phyloP scores from a whole-genome alignment of 2,888 invertebrate genomes.

The Subacronicta megacephala region DNA sequence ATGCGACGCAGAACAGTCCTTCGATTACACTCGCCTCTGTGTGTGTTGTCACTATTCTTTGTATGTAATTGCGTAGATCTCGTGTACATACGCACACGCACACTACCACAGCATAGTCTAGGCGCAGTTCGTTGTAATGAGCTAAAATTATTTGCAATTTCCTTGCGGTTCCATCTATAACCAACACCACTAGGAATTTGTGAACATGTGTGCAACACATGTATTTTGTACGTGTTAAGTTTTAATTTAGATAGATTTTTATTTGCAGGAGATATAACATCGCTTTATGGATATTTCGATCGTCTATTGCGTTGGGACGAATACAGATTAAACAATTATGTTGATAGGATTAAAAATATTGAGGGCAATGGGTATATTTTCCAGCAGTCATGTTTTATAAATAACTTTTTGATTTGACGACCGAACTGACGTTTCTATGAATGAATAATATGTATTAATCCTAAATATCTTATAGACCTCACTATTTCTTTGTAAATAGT shows the following conservation, averaged over 20 bases:
- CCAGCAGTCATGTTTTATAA: not conserved
- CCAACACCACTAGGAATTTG: slow-evolving; percentile 46
- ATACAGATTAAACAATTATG: slow-evolving; percentile 1
- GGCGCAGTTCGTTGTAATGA: slow-evolving; percentile 64
- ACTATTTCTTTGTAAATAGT: too few species aligned
- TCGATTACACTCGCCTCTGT: slow-evolving; percentile 65
- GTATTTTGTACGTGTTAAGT: slow-evolving; percentile 34
- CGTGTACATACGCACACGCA: slow-evolving; percentile 53
- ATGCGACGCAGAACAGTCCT: slow-evolving; percentile 67
- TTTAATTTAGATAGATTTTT: slow-evolving; percentile 41
- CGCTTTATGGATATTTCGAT: not conserved
- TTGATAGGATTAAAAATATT: too few species aligned
- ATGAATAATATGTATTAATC: too few species aligned
- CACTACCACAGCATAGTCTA: slow-evolving; percentile 54
- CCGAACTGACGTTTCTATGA: too few species aligned
- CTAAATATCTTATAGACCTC: too few species aligned
- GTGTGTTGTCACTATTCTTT: slow-evolving; percentile 67
- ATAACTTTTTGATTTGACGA: not conserved
- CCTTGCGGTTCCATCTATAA: slow-evolving; percentile 65
- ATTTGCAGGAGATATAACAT: slow-evolving; percentile 8
- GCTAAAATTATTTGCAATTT: slow-evolving; percentile 77
- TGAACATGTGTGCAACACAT: slow-evolving; percentile 42
- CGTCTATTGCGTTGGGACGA: not conserved
- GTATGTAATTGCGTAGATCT: slow-evolving; percentile 66
- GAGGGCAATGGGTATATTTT: too few species aligned